These are phyloP conservation scores for Actinemys pallida DNA, from an alignment of 2,113 vertebrate genomes.

Conservation along the genomic window DNA sequence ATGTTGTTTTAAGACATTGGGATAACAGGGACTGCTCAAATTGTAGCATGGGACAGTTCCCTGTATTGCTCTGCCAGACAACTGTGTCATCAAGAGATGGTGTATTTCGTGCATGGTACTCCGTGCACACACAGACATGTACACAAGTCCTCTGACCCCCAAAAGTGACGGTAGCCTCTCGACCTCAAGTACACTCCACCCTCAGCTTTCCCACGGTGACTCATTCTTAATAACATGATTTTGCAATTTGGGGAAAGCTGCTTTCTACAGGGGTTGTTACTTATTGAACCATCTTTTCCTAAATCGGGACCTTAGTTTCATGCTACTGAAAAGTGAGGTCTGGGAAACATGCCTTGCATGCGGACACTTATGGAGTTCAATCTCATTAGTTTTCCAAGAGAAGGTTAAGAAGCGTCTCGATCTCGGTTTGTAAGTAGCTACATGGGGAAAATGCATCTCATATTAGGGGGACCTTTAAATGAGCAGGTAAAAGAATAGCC, in stretches of 20 bases:
- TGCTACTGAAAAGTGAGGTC: neutral
- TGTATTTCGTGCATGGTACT: neutral
- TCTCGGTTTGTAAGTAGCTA: neutral
- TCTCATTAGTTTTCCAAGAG: neutral
- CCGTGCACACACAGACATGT: neutral
- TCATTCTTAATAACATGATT: neutral
- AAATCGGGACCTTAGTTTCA: neutral
- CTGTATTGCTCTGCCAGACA: neutral
- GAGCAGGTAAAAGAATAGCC: neutral
- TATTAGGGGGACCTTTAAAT: neutral
- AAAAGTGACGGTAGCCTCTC: neutral
- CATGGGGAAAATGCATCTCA: neutral
- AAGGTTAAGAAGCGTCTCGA: neutral
- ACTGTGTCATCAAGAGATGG: neutral
- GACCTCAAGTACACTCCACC: neutral
- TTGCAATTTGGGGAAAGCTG: neutral
- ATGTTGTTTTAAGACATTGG: neutral
- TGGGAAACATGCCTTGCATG: neutral
- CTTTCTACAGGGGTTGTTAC: neutral
- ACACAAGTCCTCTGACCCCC: neutral
- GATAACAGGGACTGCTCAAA: neutral
- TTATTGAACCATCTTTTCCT: neutral
- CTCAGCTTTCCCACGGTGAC: neutral
- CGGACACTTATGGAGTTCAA: neutral
- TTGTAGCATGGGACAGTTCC: neutral